Conservation (phyloP, 2,797 vertebrate species). For the Alexandromys oeconomus region DNA sequence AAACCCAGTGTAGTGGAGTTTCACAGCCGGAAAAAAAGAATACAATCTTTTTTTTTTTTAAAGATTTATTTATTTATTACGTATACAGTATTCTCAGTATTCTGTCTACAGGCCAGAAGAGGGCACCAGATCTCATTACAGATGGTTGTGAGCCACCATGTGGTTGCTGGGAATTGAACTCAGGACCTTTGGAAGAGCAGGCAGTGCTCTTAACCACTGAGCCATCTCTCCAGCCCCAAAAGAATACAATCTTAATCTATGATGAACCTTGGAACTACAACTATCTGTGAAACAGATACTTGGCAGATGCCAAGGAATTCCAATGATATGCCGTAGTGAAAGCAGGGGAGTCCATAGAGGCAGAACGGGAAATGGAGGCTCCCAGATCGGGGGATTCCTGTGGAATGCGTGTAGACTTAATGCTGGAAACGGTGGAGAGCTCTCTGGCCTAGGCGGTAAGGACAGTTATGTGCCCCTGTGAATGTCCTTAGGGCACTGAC, state of each 20-base stretch:
- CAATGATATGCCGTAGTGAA: fast-evolving
- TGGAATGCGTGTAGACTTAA: background rate
- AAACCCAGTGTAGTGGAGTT: background rate
- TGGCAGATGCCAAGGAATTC: background rate
- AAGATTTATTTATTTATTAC: too few relatives aligned
- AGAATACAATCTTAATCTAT: fast-evolving
- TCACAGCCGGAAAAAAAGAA: background rate
- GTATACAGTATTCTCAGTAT: too few relatives aligned
- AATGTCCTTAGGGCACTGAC: background rate
- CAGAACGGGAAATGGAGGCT: fast-evolving
- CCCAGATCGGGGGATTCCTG: fast-evolving
- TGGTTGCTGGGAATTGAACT: too few relatives aligned
- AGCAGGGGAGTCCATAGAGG: fast-evolving
- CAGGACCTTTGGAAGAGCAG: too few relatives aligned
- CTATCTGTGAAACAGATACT: background rate
- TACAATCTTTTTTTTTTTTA: too few relatives aligned
- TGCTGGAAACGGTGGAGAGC: fast-evolving
- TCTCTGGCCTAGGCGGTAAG: fast-evolving
- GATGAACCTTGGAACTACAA: background rate
- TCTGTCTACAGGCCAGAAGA: too few relatives aligned
- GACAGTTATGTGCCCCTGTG: too few relatives aligned
- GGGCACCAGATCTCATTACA: too few relatives aligned
- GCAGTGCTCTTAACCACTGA: too few relatives aligned
- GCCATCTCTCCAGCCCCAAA: too few relatives aligned
- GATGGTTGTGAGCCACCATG: too few relatives aligned